phyloP scores from a whole-genome alignment of 35 echinoderm and acorn worm species.

The Stichopus chloronotus region DNA sequence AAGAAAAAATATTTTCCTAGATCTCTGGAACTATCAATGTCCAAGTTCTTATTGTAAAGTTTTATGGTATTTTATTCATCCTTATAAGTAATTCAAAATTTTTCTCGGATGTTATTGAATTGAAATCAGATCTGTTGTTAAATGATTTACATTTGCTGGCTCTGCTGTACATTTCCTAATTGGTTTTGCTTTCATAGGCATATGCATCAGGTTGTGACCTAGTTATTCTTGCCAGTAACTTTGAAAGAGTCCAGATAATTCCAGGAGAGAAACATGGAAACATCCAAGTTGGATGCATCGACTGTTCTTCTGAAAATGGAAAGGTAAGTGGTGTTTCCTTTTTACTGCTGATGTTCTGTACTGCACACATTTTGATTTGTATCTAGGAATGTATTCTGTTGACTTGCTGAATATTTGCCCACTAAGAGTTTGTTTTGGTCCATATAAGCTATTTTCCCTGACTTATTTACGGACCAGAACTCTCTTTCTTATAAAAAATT shows the following conservation, averaged over 20 bases:
- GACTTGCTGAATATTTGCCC: too few relatives aligned
- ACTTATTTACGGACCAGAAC: too few relatives aligned
- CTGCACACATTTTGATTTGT: too few relatives aligned
- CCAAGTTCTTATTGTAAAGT: too few relatives aligned
- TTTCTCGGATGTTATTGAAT: neutral
- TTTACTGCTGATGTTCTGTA: neutral
- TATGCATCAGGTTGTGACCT: constrained; percentile 98
- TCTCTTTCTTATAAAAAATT: too few relatives aligned
- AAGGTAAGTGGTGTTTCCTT: constrained; percentile 61
- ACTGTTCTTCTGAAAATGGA: constrained; percentile 96
- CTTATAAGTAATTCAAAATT: neutral
- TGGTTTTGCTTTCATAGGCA: constrained; percentile 51
- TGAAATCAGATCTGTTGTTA: neutral
- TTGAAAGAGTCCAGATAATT: constrained; percentile 89
- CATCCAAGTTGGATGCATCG: constrained; percentile 98
- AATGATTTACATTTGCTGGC: neutral
- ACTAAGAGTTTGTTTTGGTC: too few relatives aligned
- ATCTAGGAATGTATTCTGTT: too few relatives aligned
- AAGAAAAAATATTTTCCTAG: too few relatives aligned
- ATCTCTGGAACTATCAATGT: too few relatives aligned
- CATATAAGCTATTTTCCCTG: too few relatives aligned
- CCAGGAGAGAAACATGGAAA: constrained; percentile 95
- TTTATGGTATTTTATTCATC: too few relatives aligned
- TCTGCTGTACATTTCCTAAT: neutral
- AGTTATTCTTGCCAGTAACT: constrained; percentile 93